These are phyloP conservation scores for Nebria salina DNA, from an alignment of 2,888 invertebrate species.

Conservation along the genomic window DNA sequence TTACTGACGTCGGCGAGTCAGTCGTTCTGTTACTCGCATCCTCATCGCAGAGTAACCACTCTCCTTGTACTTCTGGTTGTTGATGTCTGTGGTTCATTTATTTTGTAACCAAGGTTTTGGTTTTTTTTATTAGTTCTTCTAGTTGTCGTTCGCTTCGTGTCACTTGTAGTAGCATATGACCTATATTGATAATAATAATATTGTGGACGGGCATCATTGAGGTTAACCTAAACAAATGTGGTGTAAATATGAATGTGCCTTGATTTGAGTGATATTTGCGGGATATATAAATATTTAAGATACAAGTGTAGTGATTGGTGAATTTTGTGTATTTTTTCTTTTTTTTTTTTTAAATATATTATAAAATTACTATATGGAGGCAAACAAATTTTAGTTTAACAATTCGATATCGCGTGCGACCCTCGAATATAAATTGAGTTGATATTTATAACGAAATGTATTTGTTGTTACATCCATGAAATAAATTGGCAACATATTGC, in stretches of 20 bases:
- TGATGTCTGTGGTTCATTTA: not conserved
- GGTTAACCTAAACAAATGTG: not conserved
- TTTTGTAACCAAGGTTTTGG: not conserved
- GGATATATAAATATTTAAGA: not conserved
- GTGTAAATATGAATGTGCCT: not conserved
- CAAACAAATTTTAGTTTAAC: not conserved
- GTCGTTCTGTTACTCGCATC: not conserved
- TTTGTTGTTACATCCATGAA: not conserved
- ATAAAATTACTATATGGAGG: not conserved
- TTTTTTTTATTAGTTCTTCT: not conserved
- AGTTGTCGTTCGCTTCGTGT: not conserved
- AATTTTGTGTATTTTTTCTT: not conserved
- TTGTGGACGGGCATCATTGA: not conserved
- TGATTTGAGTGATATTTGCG: not conserved
- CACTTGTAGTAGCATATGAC: not conserved
- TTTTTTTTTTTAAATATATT: not conserved
- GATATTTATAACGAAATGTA: not conserved
- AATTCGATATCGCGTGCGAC: not conserved
- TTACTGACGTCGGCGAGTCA: not conserved
- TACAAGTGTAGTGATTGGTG: too few relatives aligned
- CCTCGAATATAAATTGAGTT: not conserved
- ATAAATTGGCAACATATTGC: not conserved
- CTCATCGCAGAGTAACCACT: not conserved
- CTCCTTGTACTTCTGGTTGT: not conserved
- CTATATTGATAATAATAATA: not conserved